A percentile compares a stretch with the other conserved stretches of the same genome.
Evolutionary conservation across 2,888 invertebrate genomes (phyloP).

Genomic region (Rhogogaster chlorosoma): DNA sequence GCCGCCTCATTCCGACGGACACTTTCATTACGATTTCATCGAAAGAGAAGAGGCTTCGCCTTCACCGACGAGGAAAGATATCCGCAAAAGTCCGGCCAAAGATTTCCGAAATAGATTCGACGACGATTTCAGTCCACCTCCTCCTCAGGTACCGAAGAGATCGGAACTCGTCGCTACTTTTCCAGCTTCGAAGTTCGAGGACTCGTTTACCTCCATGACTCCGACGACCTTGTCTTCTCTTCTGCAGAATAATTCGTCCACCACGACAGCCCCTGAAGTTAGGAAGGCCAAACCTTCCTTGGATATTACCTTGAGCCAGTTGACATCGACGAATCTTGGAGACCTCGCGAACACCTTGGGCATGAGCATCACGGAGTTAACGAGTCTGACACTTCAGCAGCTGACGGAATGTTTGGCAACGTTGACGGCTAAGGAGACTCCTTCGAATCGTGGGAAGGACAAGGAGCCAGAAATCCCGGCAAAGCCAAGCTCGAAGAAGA

Average conservation of each 20-base stretch:
- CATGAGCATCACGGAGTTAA: slow-evolving; percentile 88
- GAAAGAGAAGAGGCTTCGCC: slow-evolving; percentile 77
- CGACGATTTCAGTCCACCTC: slow-evolving; percentile 73
- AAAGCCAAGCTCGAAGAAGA: slow-evolving; percentile 82
- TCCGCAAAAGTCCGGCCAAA: slow-evolving; percentile 60
- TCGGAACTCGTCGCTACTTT: slow-evolving; percentile 60
- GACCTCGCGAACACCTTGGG: slow-evolving; percentile 88
- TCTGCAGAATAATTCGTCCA: slow-evolving; percentile 66
- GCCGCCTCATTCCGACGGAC: slow-evolving; percentile 81
- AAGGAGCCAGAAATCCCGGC: slow-evolving; percentile 61
- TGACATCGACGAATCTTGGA: slow-evolving; percentile 90
- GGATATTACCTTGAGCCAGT: slow-evolving; percentile 90
- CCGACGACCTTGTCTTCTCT: slow-evolving; percentile 67
- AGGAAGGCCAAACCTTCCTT: slow-evolving; percentile 76
- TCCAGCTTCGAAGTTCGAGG: slow-evolving; percentile 69
- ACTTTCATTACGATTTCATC: slow-evolving; percentile 80
- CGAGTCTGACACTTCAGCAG: slow-evolving; percentile 93
- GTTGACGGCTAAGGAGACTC: slow-evolving; percentile 70
- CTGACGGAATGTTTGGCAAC: slow-evolving; percentile 88
- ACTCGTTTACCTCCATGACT: slow-evolving; percentile 70
- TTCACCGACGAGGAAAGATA: slow-evolving; percentile 58
- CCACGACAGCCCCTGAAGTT: slow-evolving; percentile 53
- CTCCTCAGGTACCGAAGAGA: slow-evolving; percentile 66
- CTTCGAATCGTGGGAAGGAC: slow-evolving; percentile 67
- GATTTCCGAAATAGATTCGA: slow-evolving; percentile 68